Base-by-base conservation (phyloP, 2,113 vertebrate genomes). In the Ophiodon elongatus region DNA sequence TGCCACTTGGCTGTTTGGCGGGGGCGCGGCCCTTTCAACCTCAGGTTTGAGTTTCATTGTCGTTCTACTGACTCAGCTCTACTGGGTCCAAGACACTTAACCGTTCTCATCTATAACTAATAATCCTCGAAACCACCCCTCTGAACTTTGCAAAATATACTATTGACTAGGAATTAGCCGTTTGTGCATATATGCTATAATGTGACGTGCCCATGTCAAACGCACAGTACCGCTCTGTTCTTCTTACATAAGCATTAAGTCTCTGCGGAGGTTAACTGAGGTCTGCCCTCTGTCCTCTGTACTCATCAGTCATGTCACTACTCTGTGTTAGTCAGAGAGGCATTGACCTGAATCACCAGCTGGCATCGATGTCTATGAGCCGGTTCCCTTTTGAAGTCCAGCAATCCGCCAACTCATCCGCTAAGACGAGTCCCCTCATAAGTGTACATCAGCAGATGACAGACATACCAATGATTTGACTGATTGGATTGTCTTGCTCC, bases 271-370 rank as follows among this genome's bases (percentile, higher is more conserved):
- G 85, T 79, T 83, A 90, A 83, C 66, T 21, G 45, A 65, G 87
- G 88, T 83, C 85, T 59, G 23, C 37, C 80, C 29, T 31, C 33
- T 84, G 84, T 52, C 70, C 85, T 56, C 14, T 69, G 29, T 52
- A 4, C 78, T 86, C 89, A 87, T 91, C 90, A 73, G 70, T 91
- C 89, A 89, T 81, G 85, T 87, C 78, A 57, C 31, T 79, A 25
- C 80, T 76, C 60, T 54, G 77, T 77, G 57, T 82, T 74, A 83
- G 83, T 79, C 75, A 66, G 82, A 78, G 15, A 73, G 83, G 68
- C 79, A 47, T 79, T 92, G 90, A 92, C 90, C 90, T 83, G 78
- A 83, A 86, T 91, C 74, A 88, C 19, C 35, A 13, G 63, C 35
- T 5, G 43, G 19, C 77, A 71, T 80, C 85, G 73, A 89, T 79